A percentile compares a stretch with the other conserved stretches of the same genome.
Evolutionary conservation across 1,140 invertebrate genomes (phyloP).

Genomic region (Leptopilina clavipes): DNA sequence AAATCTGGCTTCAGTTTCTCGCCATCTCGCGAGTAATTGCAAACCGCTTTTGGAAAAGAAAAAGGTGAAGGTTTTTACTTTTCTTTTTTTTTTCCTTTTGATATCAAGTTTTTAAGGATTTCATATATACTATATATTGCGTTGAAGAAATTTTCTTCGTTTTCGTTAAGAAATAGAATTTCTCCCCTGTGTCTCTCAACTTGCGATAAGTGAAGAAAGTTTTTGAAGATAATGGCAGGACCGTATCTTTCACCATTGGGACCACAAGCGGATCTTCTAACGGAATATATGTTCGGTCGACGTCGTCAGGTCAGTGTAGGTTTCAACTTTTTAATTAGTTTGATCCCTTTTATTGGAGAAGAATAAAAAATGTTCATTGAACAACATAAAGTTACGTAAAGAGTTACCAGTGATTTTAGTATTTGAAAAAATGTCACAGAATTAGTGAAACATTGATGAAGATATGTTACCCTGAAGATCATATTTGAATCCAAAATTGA

Average conservation of each 20-base stretch:
- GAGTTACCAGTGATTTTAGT: too few relatives aligned
- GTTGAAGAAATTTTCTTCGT: slow-evolving; percentile 1
- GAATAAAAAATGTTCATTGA: background rate
- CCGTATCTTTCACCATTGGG: slow-evolving; percentile 86
- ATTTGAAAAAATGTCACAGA: too few relatives aligned
- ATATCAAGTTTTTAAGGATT: slow-evolving; percentile 34
- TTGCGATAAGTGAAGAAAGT: slow-evolving; percentile 3
- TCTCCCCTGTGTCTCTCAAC: background rate
- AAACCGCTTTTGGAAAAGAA: background rate
- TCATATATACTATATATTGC: too few relatives aligned
- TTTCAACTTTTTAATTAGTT: slow-evolving; percentile 56
- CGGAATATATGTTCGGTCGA: slow-evolving; percentile 93
- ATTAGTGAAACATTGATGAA: too few relatives aligned
- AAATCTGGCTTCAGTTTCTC: slow-evolving; percentile 55
- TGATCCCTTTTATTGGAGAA: background rate
- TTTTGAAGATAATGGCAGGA: slow-evolving; percentile 80
- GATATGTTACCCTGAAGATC: too few relatives aligned
- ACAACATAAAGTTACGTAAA: too few relatives aligned
- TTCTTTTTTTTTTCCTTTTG: too few relatives aligned
- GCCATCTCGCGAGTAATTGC: slow-evolving; percentile 50
- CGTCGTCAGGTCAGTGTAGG: slow-evolving; percentile 83
- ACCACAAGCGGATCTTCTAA: slow-evolving; percentile 86
- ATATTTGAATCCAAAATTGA: too few relatives aligned
- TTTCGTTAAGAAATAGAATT: background rate
- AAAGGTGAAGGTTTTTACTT: slow-evolving; percentile 33